Conservation (phyloP, 2,797 vertebrate genomes). For the Brotula barbata region DNA sequence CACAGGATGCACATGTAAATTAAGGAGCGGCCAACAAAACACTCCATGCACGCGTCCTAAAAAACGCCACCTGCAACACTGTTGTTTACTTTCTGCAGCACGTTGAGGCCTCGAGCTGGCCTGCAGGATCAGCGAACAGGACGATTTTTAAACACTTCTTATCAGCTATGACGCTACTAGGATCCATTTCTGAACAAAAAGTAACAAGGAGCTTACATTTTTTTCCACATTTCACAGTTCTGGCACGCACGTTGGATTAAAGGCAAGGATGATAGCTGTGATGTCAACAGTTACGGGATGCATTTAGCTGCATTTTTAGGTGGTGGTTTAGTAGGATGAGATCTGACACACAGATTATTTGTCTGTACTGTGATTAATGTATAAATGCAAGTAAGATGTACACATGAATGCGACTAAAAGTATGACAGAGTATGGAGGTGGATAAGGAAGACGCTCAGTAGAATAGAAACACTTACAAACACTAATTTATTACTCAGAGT, state of each 20-base stretch:
- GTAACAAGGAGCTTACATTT: too few relatives aligned
- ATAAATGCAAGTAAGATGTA: too few relatives aligned
- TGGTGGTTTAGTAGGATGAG: too few relatives aligned
- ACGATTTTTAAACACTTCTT: too few relatives aligned
- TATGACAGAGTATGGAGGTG: too few relatives aligned
- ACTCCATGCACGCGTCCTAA: background rate
- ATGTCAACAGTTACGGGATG: background rate
- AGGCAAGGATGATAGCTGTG: background rate
- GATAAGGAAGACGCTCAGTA: too few relatives aligned
- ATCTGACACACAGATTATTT: too few relatives aligned
- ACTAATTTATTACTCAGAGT: too few relatives aligned
- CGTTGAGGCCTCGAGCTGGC: background rate
- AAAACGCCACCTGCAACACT: constrained; percentile 10
- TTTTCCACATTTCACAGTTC: background rate
- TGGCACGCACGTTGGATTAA: background rate
- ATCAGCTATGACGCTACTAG: too few relatives aligned
- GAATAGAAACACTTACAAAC: too few relatives aligned
- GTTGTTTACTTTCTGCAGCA: background rate
- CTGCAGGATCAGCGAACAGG: background rate
- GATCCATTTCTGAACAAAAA: background rate
- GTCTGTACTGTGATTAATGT: too few relatives aligned
- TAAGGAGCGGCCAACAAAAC: constrained; percentile 19
- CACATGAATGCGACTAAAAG: too few relatives aligned
- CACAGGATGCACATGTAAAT: constrained; percentile 9
- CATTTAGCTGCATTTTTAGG: background rate